These are phyloP conservation scores for Tineola bisselliella DNA, from an alignment of 2,888 invertebrate genomes.

Conservation along the genomic window DNA sequence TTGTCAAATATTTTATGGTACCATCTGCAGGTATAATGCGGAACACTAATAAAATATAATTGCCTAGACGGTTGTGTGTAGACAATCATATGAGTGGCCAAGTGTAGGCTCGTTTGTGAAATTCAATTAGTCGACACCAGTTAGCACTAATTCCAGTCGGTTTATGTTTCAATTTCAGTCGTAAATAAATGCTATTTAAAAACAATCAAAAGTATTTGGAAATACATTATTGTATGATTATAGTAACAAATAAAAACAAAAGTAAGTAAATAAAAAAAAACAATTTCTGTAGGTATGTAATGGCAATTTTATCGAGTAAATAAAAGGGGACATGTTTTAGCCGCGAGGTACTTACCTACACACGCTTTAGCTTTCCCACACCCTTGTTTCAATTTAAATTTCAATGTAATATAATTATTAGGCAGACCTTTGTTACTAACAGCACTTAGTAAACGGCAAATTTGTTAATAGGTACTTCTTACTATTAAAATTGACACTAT, in stretches of 20 bases:
- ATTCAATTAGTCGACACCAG: background rate
- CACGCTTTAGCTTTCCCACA: background rate
- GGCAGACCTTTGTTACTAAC: too few species aligned
- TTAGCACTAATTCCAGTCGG: background rate
- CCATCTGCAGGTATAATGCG: slow-evolving; percentile 14
- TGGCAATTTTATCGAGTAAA: background rate
- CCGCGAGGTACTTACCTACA: background rate
- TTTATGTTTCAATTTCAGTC: background rate
- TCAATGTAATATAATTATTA: background rate
- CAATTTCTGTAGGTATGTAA: background rate
- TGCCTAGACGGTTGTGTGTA: slow-evolving; percentile 16
- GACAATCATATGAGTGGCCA: background rate
- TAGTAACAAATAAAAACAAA: too few species aligned
- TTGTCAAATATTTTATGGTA: slow-evolving; percentile 12
- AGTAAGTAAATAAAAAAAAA: background rate
- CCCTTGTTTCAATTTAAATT: background rate
- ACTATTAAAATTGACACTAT: background rate
- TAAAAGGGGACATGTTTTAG: background rate
- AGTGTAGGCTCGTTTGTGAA: background rate
- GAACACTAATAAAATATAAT: slow-evolving; percentile 19
- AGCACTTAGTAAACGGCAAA: too few species aligned
- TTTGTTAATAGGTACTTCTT: too few species aligned
- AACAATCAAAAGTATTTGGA: too few species aligned
- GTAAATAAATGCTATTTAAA: too few species aligned
- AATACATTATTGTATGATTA: too few species aligned